These are phyloP conservation scores for Campoplex nolae DNA, from an alignment of 2,888 invertebrate species.

Conservation along the genomic window DNA sequence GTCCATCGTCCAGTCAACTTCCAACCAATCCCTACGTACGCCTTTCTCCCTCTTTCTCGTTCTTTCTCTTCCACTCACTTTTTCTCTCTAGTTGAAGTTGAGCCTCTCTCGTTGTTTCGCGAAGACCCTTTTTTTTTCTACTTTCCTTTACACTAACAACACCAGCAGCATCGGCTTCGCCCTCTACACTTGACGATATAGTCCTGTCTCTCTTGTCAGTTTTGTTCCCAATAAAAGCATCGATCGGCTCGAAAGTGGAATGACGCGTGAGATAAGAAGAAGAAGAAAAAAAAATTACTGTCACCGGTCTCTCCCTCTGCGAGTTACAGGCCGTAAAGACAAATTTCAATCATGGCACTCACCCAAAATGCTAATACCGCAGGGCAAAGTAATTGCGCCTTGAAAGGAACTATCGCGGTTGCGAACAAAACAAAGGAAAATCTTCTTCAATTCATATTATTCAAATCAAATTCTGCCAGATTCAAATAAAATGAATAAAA, in stretches of 20 bases:
- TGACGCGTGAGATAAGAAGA: slow-evolving; percentile 58
- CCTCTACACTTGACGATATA: slow-evolving; percentile 29
- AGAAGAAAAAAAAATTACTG: slow-evolving; percentile 54
- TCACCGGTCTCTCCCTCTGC: slow-evolving; percentile 19
- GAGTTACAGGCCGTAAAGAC: background rate
- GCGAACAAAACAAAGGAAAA: background rate
- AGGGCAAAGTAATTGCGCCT: background rate
- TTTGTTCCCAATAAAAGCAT: slow-evolving; percentile 70
- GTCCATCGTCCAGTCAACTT: slow-evolving; percentile 69
- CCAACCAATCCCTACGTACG: slow-evolving; percentile 43
- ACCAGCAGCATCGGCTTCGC: slow-evolving; percentile 48
- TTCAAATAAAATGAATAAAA: too few relatives aligned
- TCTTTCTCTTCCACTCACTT: background rate
- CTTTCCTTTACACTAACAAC: slow-evolving; percentile 36
- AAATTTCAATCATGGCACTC: slow-evolving; percentile 43
- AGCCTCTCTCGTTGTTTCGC: slow-evolving; percentile 33
- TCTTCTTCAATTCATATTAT: background rate
- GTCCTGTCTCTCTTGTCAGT: slow-evolving; percentile 46
- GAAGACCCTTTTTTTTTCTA: slow-evolving; percentile 44
- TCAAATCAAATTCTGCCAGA: background rate
- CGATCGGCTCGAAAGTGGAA: slow-evolving; percentile 65
- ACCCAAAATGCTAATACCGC: slow-evolving; percentile 6
- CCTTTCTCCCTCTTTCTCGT: background rate
- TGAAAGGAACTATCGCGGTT: background rate
- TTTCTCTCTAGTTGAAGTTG: slow-evolving; percentile 33